A percentile compares a stretch with the other conserved stretches of the same genome.
Conservation (phyloP, 2,797 vertebrate genomes). For the Sebastes aleutianus region DNA sequence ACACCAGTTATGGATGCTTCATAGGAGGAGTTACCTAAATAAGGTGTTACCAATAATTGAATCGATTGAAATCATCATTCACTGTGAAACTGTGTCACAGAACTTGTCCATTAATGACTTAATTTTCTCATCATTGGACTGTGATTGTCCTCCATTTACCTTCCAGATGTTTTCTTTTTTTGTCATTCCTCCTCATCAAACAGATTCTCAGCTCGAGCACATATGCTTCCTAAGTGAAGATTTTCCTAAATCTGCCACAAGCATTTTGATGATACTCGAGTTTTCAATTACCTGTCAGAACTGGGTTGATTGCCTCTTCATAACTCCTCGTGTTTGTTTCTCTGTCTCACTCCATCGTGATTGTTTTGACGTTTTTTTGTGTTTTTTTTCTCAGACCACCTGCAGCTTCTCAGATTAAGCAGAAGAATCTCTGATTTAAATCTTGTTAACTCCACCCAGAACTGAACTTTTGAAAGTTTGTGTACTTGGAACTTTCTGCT, state of each 20-base stretch:
- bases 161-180: background rate
- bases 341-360: background rate
- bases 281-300: background rate
- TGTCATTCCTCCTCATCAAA: background rate
- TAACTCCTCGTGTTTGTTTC: background rate
- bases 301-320: background rate
- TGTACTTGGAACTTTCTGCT: constrained; percentile 3
- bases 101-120: background rate
- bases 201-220: background rate
- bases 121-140: background rate
- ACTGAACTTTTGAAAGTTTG: background rate
- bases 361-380: background rate
- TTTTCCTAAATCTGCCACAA: background rate
- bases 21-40: background rate
- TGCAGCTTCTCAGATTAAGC: background rate
- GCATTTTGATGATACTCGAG: background rate
- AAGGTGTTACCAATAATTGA: background rate
- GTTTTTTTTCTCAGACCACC: background rate
- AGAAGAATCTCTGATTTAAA: background rate
- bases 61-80: background rate
- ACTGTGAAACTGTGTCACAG: background rate
- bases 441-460: background rate
- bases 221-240: background rate
- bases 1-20: background rate
- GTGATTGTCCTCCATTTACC: background rate